A percentile compares a stretch with the other conserved stretches of the same genome.
Evolutionary conservation across 1,140 invertebrate genomes (phyloP).

Genomic region (Drosophila rhopaloa): DNA sequence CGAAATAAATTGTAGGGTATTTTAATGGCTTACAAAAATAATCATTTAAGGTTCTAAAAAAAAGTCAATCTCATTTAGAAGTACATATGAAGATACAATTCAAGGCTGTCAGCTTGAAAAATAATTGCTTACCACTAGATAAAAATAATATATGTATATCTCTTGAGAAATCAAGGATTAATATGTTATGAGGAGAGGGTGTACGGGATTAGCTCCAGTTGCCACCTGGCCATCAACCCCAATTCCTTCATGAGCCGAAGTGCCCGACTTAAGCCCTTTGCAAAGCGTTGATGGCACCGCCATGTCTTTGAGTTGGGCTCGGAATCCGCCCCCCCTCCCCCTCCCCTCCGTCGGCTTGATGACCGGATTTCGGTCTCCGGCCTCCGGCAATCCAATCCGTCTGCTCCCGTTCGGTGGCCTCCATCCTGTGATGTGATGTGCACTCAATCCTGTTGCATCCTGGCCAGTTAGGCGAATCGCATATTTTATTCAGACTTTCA

Average conservation of each 20-base stretch:
- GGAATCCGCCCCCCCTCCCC: background rate
- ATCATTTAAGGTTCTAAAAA: too few relatives aligned
- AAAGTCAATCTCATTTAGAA: too few relatives aligned
- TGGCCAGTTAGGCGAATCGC: slow-evolving; percentile 52
- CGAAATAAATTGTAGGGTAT: too few relatives aligned
- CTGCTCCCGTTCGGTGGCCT: slow-evolving; percentile 11
- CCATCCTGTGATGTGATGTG: slow-evolving; percentile 17
- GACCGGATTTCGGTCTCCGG: slow-evolving; percentile 35
- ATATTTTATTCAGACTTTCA: slow-evolving; percentile 72
- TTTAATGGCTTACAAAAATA: too few relatives aligned
- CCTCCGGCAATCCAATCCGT: slow-evolving; percentile 38
- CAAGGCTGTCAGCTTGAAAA: too few relatives aligned
- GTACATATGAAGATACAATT: too few relatives aligned
- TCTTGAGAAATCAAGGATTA: background rate
- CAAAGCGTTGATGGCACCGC: slow-evolving; percentile 25
- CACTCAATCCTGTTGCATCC: slow-evolving; percentile 65
- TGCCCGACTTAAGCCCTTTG: slow-evolving; percentile 21
- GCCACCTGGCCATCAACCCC: background rate
- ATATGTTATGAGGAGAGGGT: background rate
- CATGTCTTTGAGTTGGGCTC: background rate
- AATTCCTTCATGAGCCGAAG: background rate
- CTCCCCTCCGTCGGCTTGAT: slow-evolving; percentile 9
- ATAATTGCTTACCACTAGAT: too few relatives aligned
- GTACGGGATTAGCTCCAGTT: background rate
- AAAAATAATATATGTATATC: too few relatives aligned